Conservation (phyloP, 2,797 vertebrate genomes). For the Bryconaethiops microstoma region DNA sequence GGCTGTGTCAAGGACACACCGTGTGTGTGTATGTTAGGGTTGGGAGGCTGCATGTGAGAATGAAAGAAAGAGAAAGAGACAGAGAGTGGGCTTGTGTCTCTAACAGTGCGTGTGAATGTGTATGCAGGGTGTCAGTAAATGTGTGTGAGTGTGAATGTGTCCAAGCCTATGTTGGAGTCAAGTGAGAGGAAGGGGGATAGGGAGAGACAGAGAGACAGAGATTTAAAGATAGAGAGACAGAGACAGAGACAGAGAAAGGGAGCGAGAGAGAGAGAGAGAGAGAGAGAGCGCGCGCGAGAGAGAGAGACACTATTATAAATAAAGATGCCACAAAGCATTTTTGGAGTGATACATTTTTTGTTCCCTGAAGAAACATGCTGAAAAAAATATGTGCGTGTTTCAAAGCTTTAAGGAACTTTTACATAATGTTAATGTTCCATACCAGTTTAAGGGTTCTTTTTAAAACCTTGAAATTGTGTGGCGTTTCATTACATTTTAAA, state of each 20-base stretch:
- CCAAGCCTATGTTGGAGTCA: background rate
- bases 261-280: conserved; percentile 14
- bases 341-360: background rate
- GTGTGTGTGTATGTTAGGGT: conserved; percentile 63
- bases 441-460: no score
- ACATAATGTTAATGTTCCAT: no score
- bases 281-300: background rate
- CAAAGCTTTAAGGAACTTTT: no score
- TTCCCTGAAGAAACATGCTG: background rate
- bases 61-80: background rate
- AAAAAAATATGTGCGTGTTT: background rate
- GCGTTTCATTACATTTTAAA: no score
- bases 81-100: conserved; percentile 4
- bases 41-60: background rate
- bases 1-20: conserved; percentile 73
- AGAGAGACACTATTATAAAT: conserved; percentile 26
- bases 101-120: conserved; percentile 30
- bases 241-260: no score
- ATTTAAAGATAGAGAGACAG: background rate
- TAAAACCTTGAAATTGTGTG: no score
- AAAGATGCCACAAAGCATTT: background rate
- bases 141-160: conserved; percentile 1
- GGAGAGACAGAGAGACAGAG: background rate
- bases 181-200: no score
- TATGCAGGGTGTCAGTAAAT: conserved; percentile 46